phyloP scores from a whole-genome alignment of 1,140 invertebrate genomes.

The Zaprionus lachaisei region DNA sequence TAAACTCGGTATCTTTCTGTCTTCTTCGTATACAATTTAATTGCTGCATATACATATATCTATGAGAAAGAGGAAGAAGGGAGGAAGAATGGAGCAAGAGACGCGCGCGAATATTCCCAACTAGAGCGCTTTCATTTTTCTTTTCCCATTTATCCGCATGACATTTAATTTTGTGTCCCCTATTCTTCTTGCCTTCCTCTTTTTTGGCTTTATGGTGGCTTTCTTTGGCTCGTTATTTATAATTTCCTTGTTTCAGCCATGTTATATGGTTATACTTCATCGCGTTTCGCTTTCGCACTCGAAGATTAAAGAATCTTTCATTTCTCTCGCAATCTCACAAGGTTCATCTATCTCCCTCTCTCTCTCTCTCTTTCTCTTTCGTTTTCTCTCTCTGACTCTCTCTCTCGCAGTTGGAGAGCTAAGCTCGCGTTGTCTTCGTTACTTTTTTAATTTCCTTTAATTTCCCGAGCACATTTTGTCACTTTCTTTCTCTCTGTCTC shows the following conservation, averaged over 20 bases:
- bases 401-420: constrained; percentile 6
- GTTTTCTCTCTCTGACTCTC: background rate
- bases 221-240: constrained; percentile 3
- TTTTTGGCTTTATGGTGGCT: background rate
- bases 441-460: constrained; percentile 50
- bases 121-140: constrained; percentile 6
- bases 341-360: background rate
- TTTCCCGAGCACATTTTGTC: constrained; percentile 29
- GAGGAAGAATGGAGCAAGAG: background rate
- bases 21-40: background rate
- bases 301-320: constrained; percentile 16
- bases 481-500: background rate
- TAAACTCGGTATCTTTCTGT: background rate
- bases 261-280: constrained; percentile 12
- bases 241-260: constrained; percentile 3
- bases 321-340: background rate
- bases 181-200: background rate
- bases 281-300: constrained; percentile 8
- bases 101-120: background rate
- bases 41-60: background rate
- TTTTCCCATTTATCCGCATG: constrained; percentile 8
- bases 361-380: background rate
- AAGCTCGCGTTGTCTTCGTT: constrained; percentile 27
- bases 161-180: constrained; percentile 5
- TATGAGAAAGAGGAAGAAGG: background rate